phyloP scores from a whole-genome alignment of 2,797 vertebrate species.

The Lates japonicus region DNA sequence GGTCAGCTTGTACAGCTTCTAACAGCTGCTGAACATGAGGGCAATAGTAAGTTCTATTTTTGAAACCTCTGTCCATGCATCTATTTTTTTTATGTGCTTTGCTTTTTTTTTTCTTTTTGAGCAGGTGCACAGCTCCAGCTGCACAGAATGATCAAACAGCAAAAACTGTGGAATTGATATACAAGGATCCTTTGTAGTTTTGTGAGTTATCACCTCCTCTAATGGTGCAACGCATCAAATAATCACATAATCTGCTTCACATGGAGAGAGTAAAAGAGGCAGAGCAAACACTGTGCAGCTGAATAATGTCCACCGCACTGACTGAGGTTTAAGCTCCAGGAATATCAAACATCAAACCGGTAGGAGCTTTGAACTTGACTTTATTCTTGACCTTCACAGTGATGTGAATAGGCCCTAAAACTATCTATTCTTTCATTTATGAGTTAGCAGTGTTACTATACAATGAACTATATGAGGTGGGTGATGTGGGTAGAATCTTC shows the following conservation, averaged over 20 bases:
- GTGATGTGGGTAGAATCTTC: not conserved
- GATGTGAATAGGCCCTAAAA: not conserved
- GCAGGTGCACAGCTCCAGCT: slow-evolving; percentile 62
- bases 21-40: slow-evolving; percentile 12
- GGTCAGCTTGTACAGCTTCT: not conserved
- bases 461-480: not conserved
- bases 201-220: not conserved
- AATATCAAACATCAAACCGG: not conserved
- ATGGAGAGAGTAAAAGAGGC: not conserved
- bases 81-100: slow-evolving; percentile 1
- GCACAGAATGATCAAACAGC: slow-evolving; percentile 19
- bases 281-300: not conserved
- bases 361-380: not conserved
- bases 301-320: not conserved
- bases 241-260: not conserved
- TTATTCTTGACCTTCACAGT: not conserved
- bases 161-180: not conserved
- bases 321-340: not conserved
- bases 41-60: not conserved
- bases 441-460: not conserved
- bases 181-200: slow-evolving; percentile 20
- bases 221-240: not conserved
- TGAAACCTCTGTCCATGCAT: not conserved
- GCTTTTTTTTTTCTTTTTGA: slow-evolving; percentile 26
- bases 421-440: not conserved